A percentile compares a stretch with the other conserved stretches of the same genome.
phyloP scores from a whole-genome alignment of 2,888 invertebrate species.

The Congeria kusceri region DNA sequence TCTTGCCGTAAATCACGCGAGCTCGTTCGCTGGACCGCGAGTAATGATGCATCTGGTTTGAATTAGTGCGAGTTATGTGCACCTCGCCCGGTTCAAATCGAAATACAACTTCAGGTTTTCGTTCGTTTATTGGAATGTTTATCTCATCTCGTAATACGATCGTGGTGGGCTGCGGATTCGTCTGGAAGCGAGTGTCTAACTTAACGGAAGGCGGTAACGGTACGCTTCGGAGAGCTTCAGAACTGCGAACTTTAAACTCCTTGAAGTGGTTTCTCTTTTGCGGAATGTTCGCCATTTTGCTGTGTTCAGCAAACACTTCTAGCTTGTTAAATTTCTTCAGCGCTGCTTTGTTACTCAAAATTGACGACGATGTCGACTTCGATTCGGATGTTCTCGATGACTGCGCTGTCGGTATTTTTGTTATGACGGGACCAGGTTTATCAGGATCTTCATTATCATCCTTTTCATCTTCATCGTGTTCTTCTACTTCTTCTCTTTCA shows the following conservation, averaged over 20 bases:
- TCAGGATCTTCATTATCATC: not conserved
- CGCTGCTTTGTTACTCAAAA: conserved; percentile 43
- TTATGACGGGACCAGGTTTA: conserved; percentile 33
- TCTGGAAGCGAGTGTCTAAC: conserved; percentile 45
- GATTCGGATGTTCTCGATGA: conserved; percentile 48
- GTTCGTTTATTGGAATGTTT: conserved; percentile 11
- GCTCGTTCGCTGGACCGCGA: conserved; percentile 54
- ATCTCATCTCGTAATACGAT: too few relatives aligned
- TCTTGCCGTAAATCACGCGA: conserved; percentile 60
- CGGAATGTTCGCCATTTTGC: not conserved
- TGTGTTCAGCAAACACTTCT: conserved; percentile 60
- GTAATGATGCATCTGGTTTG: conserved; percentile 13
- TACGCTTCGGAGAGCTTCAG: not conserved
- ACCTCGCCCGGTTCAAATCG: conserved; percentile 64
- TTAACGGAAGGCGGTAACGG: conserved; percentile 24
- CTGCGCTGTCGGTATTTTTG: conserved; percentile 57
- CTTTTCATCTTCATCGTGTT: not conserved
- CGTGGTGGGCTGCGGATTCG: conserved; percentile 3
- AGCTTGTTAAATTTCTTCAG: conserved; percentile 59
- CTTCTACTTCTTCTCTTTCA: not conserved
- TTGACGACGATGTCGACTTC: conserved; percentile 37
- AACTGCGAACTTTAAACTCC: not conserved
- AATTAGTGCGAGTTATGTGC: conserved; percentile 32
- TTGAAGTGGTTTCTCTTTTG: not conserved
- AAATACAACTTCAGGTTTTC: conserved; percentile 49